Conservation (phyloP, 2,797 vertebrate genomes). For the Ptychadena robeensis region DNA sequence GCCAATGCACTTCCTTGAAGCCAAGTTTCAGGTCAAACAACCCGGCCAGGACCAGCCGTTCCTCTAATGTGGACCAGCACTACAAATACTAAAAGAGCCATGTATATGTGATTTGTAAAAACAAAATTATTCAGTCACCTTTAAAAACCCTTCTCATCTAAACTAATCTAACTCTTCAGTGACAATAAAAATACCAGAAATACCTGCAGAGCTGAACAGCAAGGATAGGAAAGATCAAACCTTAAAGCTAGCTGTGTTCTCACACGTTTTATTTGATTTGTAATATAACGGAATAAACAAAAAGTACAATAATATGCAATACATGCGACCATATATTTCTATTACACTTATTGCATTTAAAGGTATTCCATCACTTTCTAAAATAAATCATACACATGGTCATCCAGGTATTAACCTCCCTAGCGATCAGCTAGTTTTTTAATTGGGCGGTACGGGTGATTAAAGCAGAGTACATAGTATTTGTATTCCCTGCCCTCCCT, state of each 20-base stretch:
- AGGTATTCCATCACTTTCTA: no score
- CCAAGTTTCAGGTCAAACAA: background rate
- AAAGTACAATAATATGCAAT: background rate
- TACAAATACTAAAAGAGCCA: background rate
- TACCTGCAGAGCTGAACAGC: background rate
- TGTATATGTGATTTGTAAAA: background rate
- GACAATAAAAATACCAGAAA: background rate
- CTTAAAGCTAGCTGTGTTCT: background rate
- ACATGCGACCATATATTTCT: background rate
- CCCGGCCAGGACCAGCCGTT: background rate
- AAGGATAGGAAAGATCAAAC: background rate
- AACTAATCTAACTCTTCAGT: background rate
- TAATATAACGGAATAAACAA: background rate
- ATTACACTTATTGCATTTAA: background rate
- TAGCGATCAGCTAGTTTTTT: no score
- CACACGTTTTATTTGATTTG: background rate
- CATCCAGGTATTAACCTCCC: no score
- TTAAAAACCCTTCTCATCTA: background rate
- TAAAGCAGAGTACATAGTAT: no score
- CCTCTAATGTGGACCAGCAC: background rate
- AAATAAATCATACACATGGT: no score
- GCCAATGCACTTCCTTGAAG: conserved; percentile 15
- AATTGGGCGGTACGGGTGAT: no score
- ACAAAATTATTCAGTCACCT: background rate
- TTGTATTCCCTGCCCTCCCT: no score